Evolutionary conservation across 92 coral and sea anemone genomes (phyloP).

Genomic region (Siderastrea siderea): DNA sequence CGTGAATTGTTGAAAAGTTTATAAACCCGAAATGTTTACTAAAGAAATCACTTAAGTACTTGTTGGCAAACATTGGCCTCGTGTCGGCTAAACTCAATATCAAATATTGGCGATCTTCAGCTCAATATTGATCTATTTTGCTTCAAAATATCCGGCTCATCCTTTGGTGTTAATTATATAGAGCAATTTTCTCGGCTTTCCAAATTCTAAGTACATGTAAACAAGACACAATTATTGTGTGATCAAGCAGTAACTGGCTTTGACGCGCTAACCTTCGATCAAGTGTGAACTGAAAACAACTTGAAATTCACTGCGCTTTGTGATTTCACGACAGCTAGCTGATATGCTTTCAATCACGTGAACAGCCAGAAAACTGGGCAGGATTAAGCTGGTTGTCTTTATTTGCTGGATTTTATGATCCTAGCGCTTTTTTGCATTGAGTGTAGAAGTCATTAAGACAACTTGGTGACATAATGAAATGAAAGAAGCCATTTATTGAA

Average conservation of each 20-base stretch:
- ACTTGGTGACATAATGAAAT: slow-evolving; percentile 90
- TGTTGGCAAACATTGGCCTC: slow-evolving; percentile 82
- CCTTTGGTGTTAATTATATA: slow-evolving; percentile 79
- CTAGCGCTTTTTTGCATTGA: slow-evolving; percentile 36
- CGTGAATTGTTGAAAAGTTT: slow-evolving; percentile 41
- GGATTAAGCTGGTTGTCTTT: background rate
- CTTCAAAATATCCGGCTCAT: slow-evolving; percentile 86
- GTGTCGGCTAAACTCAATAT: slow-evolving; percentile 61
- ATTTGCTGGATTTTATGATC: slow-evolving; percentile 10
- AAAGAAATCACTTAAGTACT: slow-evolving; percentile 65
- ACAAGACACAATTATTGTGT: slow-evolving; percentile 55
- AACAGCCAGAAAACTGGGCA: background rate
- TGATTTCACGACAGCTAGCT: slow-evolving; percentile 19
- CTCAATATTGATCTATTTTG: slow-evolving; percentile 88
- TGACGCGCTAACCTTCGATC: background rate
- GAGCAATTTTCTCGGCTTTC: slow-evolving; percentile 72
- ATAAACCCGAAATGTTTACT: slow-evolving; percentile 48
- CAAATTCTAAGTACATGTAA: slow-evolving; percentile 79
- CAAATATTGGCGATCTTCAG: slow-evolving; percentile 72
- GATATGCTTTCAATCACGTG: background rate
- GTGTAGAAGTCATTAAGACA: slow-evolving; percentile 85
- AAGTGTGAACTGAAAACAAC: background rate
- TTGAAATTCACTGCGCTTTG: background rate
- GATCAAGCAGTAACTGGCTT: slow-evolving; percentile 27
- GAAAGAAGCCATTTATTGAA: slow-evolving; percentile 85